A percentile compares a stretch with the other conserved stretches of the same genome.
phyloP scores from a whole-genome alignment of 2,888 invertebrate species.

The Allolobophora icterica region DNA sequence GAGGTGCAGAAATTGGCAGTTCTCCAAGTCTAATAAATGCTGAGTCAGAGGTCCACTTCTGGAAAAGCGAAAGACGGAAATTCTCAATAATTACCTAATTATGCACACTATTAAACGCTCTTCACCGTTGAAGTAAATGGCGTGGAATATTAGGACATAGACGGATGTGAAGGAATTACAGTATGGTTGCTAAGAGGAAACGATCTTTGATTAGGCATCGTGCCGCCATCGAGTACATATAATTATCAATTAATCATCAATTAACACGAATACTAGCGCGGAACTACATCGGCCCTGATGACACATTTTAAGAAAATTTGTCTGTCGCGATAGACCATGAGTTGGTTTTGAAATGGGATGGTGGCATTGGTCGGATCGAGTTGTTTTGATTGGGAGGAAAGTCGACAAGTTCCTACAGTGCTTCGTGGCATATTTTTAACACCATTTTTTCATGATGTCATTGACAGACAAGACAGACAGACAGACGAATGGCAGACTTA shows the following conservation, averaged over 20 bases:
- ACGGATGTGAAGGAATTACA: background rate
- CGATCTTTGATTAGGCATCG: background rate
- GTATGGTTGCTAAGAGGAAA: background rate
- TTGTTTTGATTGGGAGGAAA: background rate
- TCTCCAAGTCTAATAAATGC: background rate
- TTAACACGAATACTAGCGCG: background rate
- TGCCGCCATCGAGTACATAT: background rate
- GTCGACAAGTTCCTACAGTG: no score
- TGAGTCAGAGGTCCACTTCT: background rate
- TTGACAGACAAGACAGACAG: no score
- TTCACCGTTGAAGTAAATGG: background rate
- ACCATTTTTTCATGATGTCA: no score
- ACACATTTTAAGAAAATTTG: background rate
- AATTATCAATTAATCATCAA: no score
- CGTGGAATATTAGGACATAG: background rate
- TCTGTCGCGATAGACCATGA: background rate
- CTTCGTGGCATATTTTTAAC: no score
- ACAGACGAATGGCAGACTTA: no score
- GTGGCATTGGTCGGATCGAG: background rate
- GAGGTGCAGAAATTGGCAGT: background rate
- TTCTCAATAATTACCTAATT: background rate
- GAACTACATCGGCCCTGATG: background rate
- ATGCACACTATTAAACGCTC: background rate
- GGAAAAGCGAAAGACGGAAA: background rate
- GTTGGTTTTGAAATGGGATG: background rate